Evolutionary conservation across 2,113 vertebrate genomes (phyloP).

Genomic region (Tiliqua scincoides): DNA sequence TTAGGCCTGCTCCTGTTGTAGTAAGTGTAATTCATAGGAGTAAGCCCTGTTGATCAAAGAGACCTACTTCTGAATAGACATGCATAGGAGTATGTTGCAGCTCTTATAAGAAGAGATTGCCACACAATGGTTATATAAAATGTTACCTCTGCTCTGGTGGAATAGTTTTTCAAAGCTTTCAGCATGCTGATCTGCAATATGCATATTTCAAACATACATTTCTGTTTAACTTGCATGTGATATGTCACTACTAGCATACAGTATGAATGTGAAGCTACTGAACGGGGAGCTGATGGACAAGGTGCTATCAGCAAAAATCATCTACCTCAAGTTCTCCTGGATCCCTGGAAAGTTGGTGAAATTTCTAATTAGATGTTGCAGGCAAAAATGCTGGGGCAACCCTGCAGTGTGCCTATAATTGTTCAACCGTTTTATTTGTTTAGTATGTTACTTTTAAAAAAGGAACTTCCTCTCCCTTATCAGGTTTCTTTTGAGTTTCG

Average conservation of each 20-base stretch:
- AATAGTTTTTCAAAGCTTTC: too few relatives aligned
- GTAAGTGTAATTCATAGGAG: too few relatives aligned
- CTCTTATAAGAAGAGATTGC: too few relatives aligned
- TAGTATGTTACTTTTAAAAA: not conserved
- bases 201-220: not conserved
- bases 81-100: too few relatives aligned
- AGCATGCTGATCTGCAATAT: too few relatives aligned
- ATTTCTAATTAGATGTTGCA: not conserved
- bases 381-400: not conserved
- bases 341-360: not conserved
- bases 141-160: too few relatives aligned
- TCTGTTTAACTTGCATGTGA: not conserved
- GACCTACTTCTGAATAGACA: too few relatives aligned
- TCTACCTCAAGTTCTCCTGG: not conserved
- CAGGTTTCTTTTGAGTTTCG: constrained; percentile 97
- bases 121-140: too few relatives aligned
- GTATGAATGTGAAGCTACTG: not conserved
- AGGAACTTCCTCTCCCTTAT: not conserved
- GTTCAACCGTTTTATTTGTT: too few relatives aligned
- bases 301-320: not conserved
- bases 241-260: not conserved
- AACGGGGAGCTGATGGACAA: not conserved
- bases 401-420: not conserved
- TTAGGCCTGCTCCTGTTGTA: too few relatives aligned
- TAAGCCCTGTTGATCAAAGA: too few relatives aligned